Evolutionary conservation across 2,797 vertebrate genomes (phyloP), one percentile per base, ranked within the genome.

Genomic region (Cyprinodon diabolis): DNA sequence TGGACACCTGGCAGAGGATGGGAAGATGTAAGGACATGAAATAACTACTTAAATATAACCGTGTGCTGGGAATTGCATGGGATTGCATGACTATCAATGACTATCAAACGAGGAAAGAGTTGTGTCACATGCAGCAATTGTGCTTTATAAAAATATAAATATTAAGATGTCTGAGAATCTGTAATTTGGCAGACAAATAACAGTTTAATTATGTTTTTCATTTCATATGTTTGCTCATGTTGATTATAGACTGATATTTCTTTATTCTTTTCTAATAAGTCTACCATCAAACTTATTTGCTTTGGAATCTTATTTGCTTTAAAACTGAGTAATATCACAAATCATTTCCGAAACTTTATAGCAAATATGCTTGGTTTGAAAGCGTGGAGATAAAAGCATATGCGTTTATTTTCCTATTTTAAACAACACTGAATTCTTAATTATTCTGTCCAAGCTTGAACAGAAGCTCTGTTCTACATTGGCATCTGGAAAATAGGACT

Each of bases 1-100:
- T 97, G 97, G 89, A 97, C 93, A 74, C 95, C 96, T 82, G 96
- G 97, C 81, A 95, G 95, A 65, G 96, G 91, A 72, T 98, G 97
- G 97, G 97, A 98, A 94, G 97, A 98, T 95, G 97, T 98, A 94
- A 97, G 96, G 80, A 84, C 71, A 77, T 77, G 57, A 80, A 23
- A 80, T 82, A 52, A 73, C 55, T 74, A 84, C 15, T 72, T 80
- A 12, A 25, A 63, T 62, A 19, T 63, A 49, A 68, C 14, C 13
- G 23, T 49, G 65, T 37, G 52, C 67, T 49, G 23, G 23, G 13
- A 52, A 69, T 72, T 23, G 3, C 45, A 30, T 19, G 11, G 15
- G 40, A 52, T 30, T 30, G 30, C 30, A 30, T 45, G 9, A 12
- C n/a, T 9, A 30, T 30, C 7, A 23, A 30, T 45, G 9, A 12